Evolutionary conservation across 2,113 vertebrate species (phyloP).

Genomic region (Vidua chalybeata): DNA sequence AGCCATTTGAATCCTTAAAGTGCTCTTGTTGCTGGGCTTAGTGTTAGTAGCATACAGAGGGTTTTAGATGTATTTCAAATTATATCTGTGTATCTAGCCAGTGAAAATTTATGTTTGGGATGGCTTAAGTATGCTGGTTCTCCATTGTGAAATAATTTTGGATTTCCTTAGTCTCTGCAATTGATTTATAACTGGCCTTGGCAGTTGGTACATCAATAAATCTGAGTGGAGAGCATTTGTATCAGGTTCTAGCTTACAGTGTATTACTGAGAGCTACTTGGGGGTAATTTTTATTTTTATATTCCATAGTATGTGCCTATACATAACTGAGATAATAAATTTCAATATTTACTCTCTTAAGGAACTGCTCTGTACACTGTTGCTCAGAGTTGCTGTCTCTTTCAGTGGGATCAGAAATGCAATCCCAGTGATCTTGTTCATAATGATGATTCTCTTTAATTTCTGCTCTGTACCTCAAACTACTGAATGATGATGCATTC

Average conservation of each 20-base stretch:
- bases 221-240: background rate
- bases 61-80: background rate
- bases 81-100: background rate
- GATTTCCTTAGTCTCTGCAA: background rate
- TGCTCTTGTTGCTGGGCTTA: background rate
- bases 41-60: background rate
- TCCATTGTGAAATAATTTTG: background rate
- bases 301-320: background rate
- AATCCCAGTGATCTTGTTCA: rapidly evolving
- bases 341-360: background rate
- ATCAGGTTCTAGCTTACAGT: background rate
- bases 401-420: background rate
- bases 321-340: background rate
- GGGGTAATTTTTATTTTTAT: background rate
- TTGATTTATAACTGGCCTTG: background rate
- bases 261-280: background rate
- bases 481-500: background rate
- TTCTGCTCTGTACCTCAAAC: background rate
- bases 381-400: background rate
- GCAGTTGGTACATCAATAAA: background rate
- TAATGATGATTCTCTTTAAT: background rate
- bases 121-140: background rate
- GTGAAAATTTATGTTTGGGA: background rate
- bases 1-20: background rate
- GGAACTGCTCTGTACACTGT: background rate